These are phyloP conservation scores for Sebastes goodei DNA, from an alignment of 2,797 vertebrate species.

Conservation along the genomic window DNA sequence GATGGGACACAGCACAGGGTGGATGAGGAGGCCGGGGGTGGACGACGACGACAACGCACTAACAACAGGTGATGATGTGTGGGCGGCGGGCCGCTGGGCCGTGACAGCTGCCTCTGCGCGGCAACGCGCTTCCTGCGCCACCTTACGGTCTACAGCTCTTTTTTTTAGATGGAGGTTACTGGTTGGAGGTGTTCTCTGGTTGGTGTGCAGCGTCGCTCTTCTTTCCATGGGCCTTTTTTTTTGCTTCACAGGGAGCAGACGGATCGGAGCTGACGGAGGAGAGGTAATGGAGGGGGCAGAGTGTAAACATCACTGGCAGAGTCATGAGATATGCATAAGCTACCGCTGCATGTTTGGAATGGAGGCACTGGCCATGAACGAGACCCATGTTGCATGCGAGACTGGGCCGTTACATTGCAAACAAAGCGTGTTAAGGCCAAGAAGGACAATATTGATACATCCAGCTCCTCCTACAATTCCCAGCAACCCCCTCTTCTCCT, in stretches of 20 bases:
- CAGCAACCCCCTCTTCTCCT: background rate
- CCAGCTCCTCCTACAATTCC: background rate
- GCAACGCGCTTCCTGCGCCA: conserved; percentile 3
- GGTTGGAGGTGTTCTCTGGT: background rate
- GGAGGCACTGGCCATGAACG: conserved; percentile 44
- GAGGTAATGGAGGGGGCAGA: conserved; percentile 26
- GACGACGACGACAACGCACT: conserved; percentile 11
- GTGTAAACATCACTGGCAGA: conserved; percentile 59
- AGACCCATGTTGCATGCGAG: conserved; percentile 68
- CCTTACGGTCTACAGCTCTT: background rate
- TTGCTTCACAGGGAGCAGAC: conserved; percentile 17
- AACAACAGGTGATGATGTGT: conserved; percentile 52
- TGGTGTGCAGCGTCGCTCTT: background rate
- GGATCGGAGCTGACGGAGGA: conserved; percentile 5
- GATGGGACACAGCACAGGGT: conserved; percentile 42
- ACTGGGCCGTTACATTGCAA: conserved; percentile 48
- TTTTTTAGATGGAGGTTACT: background rate
- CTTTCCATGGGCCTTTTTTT: background rate
- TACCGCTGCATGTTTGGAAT: conserved; percentile 52
- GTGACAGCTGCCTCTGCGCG: conserved; percentile 42
- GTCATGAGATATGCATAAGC: conserved; percentile 54
- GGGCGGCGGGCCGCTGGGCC: conserved; percentile 30
- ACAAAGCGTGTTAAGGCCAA: conserved; percentile 68
- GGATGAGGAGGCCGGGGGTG: background rate
- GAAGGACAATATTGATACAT: conserved; percentile 41